phyloP scores from a whole-genome alignment of 2,888 invertebrate genomes.

The Harpagoxenus sublaevis region DNA sequence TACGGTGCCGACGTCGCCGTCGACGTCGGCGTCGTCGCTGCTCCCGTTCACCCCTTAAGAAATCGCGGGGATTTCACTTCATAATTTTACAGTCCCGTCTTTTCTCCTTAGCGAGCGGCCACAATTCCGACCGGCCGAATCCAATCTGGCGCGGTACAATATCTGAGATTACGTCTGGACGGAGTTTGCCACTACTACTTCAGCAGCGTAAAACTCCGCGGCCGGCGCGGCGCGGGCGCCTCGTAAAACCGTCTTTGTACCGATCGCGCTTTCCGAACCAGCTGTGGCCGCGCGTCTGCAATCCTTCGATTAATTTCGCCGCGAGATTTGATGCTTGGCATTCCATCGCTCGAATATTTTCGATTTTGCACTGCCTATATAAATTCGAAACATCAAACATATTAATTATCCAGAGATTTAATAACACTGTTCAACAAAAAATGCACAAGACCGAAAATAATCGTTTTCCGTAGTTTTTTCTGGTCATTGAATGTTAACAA shows the following conservation, averaged over 20 bases:
- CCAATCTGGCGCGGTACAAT: constrained; percentile 42
- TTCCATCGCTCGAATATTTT: background rate
- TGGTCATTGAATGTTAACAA: too few relatives aligned
- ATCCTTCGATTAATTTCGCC: constrained; percentile 35
- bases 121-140: constrained; percentile 37
- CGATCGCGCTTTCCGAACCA: constrained; percentile 32
- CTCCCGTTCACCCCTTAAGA: background rate
- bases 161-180: constrained; percentile 35
- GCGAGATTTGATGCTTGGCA: constrained; percentile 9
- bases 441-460: too few relatives aligned
- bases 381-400: background rate
- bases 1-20: constrained; percentile 33
- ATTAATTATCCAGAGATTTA: background rate
- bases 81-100: constrained; percentile 16
- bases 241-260: constrained; percentile 55
- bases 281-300: constrained; percentile 7
- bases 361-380: background rate
- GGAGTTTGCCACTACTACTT: constrained; percentile 16
- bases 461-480: too few relatives aligned
- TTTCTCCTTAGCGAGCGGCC: constrained; percentile 15
- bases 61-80: constrained; percentile 40
- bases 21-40: background rate
- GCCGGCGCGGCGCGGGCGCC: background rate
- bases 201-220: constrained; percentile 30
- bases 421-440: too few relatives aligned